phyloP scores from a whole-genome alignment of 2,888 invertebrate species.

The Rotaria macrura region DNA sequence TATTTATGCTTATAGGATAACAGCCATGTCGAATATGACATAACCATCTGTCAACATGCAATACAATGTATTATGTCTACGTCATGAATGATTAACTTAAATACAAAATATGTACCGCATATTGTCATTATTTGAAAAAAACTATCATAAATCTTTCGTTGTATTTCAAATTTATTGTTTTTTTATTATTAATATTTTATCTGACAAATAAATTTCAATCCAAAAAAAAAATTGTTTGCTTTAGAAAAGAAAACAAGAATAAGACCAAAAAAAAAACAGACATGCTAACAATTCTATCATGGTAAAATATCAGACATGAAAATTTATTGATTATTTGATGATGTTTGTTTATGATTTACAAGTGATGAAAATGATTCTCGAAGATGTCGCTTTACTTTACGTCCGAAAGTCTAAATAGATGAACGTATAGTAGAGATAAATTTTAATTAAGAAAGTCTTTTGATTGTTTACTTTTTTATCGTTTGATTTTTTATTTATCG shows the following conservation, averaged over 20 bases:
- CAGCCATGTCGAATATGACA: too few species aligned
- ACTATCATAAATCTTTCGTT: too few species aligned
- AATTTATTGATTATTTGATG: not conserved
- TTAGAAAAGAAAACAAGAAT: not conserved
- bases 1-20: too few species aligned
- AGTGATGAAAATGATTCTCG: constrained; percentile 10
- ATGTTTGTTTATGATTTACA: not conserved
- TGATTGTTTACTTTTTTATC: not conserved
- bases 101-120: too few species aligned
- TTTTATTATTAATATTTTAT: not conserved
- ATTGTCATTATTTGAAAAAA: too few species aligned
- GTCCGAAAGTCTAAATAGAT: constrained; percentile 9
- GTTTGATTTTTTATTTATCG: not conserved
- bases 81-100: too few species aligned
- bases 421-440: too few species aligned
- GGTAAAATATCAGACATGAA: not conserved
- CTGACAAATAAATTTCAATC: not conserved
- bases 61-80: too few species aligned
- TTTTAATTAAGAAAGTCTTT: too few species aligned
- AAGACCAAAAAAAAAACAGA: not conserved
- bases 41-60: too few species aligned
- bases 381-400: not conserved
- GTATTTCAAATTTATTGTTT: not conserved
- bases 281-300: not conserved
- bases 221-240: not conserved